Percentiles rank a stretch among this genome's conserved stretches.
Evolutionary conservation across 92 coral and sea anemone species (phyloP).

Genomic region (Actinostola sp.): DNA sequence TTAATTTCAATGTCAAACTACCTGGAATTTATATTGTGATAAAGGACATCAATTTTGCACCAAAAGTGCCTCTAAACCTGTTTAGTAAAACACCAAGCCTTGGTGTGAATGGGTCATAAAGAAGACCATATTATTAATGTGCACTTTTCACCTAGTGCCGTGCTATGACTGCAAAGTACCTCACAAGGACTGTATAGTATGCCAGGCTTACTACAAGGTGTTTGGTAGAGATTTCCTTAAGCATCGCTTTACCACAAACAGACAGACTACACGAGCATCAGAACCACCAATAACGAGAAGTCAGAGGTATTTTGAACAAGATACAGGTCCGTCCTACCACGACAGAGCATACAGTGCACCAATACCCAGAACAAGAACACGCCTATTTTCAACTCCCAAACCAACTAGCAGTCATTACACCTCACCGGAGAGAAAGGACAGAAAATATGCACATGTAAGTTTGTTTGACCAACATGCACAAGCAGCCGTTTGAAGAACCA

Average conservation of each 20-base stretch:
- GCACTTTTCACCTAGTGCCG: conserved; percentile 60
- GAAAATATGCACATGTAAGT: background rate
- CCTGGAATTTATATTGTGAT: too few species aligned
- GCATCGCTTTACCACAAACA: conserved; percentile 76
- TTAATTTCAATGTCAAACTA: too few species aligned
- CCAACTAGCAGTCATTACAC: conserved; percentile 50
- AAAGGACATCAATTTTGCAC: too few species aligned
- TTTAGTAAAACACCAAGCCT: too few species aligned
- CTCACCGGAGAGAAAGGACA: background rate
- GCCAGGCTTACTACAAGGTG: conserved; percentile 95
- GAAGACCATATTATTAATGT: background rate
- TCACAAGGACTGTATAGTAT: conserved; percentile 93
- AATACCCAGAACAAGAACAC: conserved; percentile 63
- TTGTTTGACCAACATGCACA: background rate
- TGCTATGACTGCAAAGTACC: conserved; percentile 89
- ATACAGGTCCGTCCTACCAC: conserved; percentile 76
- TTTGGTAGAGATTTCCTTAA: conserved; percentile 90
- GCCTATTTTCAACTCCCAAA: conserved; percentile 53
- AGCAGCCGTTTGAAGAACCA: too few species aligned
- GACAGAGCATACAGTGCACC: conserved; percentile 96
- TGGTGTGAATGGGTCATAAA: too few species aligned
- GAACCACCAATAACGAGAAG: conserved; percentile 63
- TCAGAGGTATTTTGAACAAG: conserved; percentile 62
- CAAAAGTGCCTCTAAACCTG: too few species aligned
- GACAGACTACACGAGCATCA: conserved; percentile 75